phyloP scores from a whole-genome alignment of 2,888 invertebrate species.

The Arenicola marina region DNA sequence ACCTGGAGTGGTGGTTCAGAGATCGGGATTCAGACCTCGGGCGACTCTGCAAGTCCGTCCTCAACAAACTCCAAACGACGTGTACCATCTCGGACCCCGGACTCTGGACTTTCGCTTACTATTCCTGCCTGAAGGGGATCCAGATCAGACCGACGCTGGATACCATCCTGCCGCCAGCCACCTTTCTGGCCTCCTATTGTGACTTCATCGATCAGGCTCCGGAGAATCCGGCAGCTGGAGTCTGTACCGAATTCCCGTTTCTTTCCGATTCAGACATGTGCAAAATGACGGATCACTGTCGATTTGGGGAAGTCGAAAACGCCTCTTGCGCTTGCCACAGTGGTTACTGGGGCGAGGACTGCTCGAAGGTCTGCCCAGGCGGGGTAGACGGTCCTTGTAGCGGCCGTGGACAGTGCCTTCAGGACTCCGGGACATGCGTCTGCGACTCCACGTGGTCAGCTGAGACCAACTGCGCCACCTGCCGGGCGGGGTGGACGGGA shows the following conservation, averaged over 20 bases:
- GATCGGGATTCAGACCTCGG: not conserved
- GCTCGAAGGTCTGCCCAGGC: slow-evolving; percentile 32
- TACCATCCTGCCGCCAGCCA: not conserved
- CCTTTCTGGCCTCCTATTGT: not conserved
- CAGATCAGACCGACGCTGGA: not conserved
- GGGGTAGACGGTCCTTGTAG: slow-evolving; percentile 29
- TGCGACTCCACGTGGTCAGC: slow-evolving; percentile 29
- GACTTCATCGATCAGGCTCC: not conserved
- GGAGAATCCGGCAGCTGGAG: not conserved
- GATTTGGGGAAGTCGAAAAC: slow-evolving; percentile 24
- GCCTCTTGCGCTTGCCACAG: slow-evolving; percentile 28
- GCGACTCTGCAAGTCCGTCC: not conserved
- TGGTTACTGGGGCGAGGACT: slow-evolving; percentile 38
- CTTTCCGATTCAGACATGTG: not conserved
- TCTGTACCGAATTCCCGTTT: not conserved
- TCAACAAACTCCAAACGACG: not conserved
- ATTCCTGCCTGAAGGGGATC: not conserved
- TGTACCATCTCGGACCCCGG: not conserved
- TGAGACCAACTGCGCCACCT: slow-evolving; percentile 26
- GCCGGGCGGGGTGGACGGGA: slow-evolving; percentile 31
- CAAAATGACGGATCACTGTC: not conserved
- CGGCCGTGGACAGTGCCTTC: slow-evolving; percentile 30
- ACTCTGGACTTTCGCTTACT: not conserved
- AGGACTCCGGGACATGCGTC: slow-evolving; percentile 25
- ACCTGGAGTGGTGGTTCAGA: not conserved